These are phyloP conservation scores for Telmatherina bonti DNA, from an alignment of 2,797 vertebrate genomes.

Conservation along the genomic window DNA sequence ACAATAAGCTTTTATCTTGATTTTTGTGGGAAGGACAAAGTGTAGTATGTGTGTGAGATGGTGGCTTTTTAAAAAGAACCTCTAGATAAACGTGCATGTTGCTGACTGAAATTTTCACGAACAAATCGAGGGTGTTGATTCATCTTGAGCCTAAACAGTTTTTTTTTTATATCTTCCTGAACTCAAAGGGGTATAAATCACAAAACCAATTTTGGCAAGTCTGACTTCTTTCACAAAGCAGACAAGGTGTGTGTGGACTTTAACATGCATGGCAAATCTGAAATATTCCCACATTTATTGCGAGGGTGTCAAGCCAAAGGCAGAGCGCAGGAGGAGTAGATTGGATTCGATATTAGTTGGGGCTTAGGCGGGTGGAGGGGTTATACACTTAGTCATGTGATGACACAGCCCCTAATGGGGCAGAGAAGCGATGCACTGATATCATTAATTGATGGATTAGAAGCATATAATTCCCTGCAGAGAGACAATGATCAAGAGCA, in stretches of 20 bases:
- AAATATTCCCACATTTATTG: conserved; percentile 21
- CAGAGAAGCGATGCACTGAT: conserved; percentile 77
- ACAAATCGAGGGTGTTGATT: conserved; percentile 18
- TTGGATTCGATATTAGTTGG: conserved; percentile 66
- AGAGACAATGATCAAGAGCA: conserved; percentile 72
- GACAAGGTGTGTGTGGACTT: conserved; percentile 11
- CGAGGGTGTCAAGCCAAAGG: conserved; percentile 29
- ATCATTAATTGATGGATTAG: conserved; percentile 85
- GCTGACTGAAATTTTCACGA: conserved; percentile 13
- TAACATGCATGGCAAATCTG: conserved; percentile 17
- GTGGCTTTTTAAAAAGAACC: conserved; percentile 19
- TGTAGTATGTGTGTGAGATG: conserved; percentile 11
- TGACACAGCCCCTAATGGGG: conserved; percentile 77
- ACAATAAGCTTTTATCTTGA: conserved; percentile 27
- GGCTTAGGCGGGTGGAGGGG: conserved; percentile 56
- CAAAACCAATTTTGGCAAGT: conserved; percentile 18
- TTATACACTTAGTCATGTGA: conserved; percentile 74
- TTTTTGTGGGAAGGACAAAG: conserved; percentile 11
- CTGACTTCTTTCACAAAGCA: conserved; percentile 2
- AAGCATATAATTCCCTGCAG: conserved; percentile 73
- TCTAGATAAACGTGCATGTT: background rate
- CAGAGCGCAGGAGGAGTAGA: conserved; percentile 46
- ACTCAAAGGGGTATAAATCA: conserved; percentile 6
- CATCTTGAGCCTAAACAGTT: conserved; percentile 12
- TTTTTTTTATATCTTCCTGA: background rate